Base-by-base conservation (phyloP, 1,140 invertebrate genomes). In the Meloidogyne floridensis region DNA sequence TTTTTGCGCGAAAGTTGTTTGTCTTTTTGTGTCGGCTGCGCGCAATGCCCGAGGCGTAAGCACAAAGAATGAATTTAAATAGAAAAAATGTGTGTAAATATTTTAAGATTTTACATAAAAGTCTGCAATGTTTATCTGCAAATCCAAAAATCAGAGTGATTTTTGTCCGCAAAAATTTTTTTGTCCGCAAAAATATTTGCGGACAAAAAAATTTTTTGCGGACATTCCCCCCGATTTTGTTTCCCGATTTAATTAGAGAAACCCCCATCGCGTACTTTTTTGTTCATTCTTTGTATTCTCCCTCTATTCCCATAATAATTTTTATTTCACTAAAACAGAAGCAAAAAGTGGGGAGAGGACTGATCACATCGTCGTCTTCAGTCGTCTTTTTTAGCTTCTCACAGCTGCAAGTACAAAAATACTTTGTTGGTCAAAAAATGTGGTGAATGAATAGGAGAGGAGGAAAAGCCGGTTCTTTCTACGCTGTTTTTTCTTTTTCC, bases 361-460 rank as follows among this genome's bases (percentile, higher is more conserved):
- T 65, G 7, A 65, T 18, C 59, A 18, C n/a, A 65, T 18, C 15
- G 59, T 4, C 59, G 10, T 65, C 59, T 65, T 65, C 59, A n/a
- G 5, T 18, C n/a, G 59, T n/a, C 59, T 65, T 59, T 32, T 56
- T 65, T n/a, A 65, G 59, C 59, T 15, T 59, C 59, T 65, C 59
- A 65, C 59, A 65, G 59, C 59, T 65, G 59, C 59, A 65, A 65
- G 59, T 65, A 65, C 59, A 65, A 65, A n/a, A 65, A n/a, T 13
- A 13, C 10, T 65, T 6, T 65, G n/a, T 18, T 65, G 59, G 59
- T 65, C 59, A 65, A 65, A 65, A 65, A 65, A 59, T 65, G 15
- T 15, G 10, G 5, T 65, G 59, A 65, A 65, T 65, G 59, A 65
- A 47, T 47, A 65, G 59, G n/a, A 65, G 15, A 15, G 6, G 59